Base-by-base conservation (phyloP, 2,797 vertebrate genomes). In the Carduelis carduelis region DNA sequence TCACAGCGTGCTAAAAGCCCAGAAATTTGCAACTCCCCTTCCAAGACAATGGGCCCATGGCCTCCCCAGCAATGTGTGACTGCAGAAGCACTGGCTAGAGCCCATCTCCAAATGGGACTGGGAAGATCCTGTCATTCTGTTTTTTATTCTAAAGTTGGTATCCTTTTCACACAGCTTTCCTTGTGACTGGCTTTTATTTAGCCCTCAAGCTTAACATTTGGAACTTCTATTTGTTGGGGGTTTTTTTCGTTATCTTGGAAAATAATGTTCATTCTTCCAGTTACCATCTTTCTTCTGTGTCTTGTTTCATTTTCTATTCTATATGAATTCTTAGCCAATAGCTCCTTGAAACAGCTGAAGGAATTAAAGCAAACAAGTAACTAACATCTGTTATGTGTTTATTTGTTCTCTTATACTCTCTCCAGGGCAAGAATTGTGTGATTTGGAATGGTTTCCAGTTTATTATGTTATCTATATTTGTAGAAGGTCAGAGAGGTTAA, bases 141-240 rank as follows among this genome's bases (percentile, higher is more conserved):
- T 52, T 90, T 91, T 90, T 91, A 55, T 94, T 95, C 65, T 94
- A 37, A 74, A 61, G 43, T 91, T 95, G 61, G 34, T 91, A 56
- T 95, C 64, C 83, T 93, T 86, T 93, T 92, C 86, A 90, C 30
- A 50, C 63, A 87, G 81, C 59, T 93, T 93, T 90, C 70, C 78
- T 89, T 87, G 83, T 43, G 64, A 64, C 44, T 84, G 63, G 37
- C 8, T 94, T 93, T 92, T 95, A 92, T 96, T 97, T 96, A 88
- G 87, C 92, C 95, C 96, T 69, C 65, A 53, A 87, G 94, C 90
- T 78, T 85, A 94, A 95, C 92, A 89, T 85, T 95, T 96, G 92
- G 87, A 87, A 75, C 65, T 78, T 91, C 44, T 92, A 20, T 89
- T 76, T 82, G 32, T 46, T 89, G 47, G 5, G 6, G 0, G 3